Percentiles rank a stretch among this genome's conserved stretches.
Evolutionary conservation across 2,888 invertebrate species (phyloP).

Genomic region (Volucella inanis): DNA sequence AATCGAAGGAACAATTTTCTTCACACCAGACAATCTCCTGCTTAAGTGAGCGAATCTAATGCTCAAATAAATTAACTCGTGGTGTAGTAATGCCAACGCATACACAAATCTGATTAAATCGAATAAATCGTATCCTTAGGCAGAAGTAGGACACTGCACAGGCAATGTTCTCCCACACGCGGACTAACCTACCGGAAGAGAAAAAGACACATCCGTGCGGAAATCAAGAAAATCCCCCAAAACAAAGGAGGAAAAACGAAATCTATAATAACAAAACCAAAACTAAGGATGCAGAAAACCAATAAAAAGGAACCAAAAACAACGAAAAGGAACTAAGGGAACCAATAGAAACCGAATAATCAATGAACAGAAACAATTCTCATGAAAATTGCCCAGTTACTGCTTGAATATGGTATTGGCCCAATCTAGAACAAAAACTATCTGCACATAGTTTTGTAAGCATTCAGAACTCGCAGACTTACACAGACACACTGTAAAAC

Average conservation of each 20-base stretch:
- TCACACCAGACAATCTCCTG: constrained; percentile 30
- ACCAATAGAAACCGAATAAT: too few species aligned
- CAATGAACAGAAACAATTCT: constrained; percentile 53
- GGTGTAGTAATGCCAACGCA: constrained; percentile 26
- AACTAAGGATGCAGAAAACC: too few species aligned
- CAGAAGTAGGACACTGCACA: background rate
- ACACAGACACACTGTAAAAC: background rate
- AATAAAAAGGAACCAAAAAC: too few species aligned
- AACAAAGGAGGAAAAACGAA: constrained; percentile 1
- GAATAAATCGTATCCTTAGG: constrained; percentile 37
- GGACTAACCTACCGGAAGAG: background rate
- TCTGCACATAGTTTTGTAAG: background rate
- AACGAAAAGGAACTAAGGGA: too few species aligned
- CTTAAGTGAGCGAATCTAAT: constrained; percentile 62
- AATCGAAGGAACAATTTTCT: constrained; percentile 6
- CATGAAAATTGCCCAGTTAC: constrained; percentile 47
- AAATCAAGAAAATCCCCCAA: constrained; percentile 51
- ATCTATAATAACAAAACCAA: background rate
- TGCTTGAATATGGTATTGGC: constrained; percentile 41
- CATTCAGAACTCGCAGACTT: background rate
- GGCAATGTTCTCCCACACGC: background rate
- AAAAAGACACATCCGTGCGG: background rate
- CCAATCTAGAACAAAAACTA: constrained; percentile 41
- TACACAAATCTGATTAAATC: constrained; percentile 59
- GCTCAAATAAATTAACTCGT: constrained; percentile 50